Base-by-base conservation (phyloP, 2,797 vertebrate genomes). In the Knipowitschia caucasica region DNA sequence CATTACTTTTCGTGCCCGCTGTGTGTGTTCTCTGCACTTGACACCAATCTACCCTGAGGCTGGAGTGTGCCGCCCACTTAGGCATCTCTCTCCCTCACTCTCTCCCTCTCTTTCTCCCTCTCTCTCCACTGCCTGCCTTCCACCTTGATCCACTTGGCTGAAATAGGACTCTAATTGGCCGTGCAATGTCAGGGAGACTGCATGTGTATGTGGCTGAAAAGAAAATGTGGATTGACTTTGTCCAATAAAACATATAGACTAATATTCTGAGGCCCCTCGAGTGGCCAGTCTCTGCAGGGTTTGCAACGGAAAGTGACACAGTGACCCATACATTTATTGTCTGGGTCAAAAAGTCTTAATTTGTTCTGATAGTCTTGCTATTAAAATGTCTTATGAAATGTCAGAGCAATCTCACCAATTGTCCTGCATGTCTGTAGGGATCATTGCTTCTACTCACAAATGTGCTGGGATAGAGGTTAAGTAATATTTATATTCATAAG, bases 41-140 rank as follows among this genome's bases (percentile, higher is more conserved):
- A 83, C 78, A 81, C 73, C 80, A 73, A 75, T 81, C 73, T 75
- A 63, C 66, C 80, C 80, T 0, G 68, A 82, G 78, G 80, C 74
- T 57, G 77, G 50, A 77, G 56, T 67, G 72, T 64, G 68, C 66
- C 72, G 57, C 69, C 78, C 70, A 81, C 81, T 80, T 76, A 75
- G 68, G 72, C 51, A 59, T 39, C 54, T 23, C 64, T 65, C 58
- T 27, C 47, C 35, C 38, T 52, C 52, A 4, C 35, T 38, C 52
- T 14, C 60, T 58, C 56, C 30, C 44, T 49, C 15, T 36, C 47
- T 57, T 5, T 51, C 26, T 26, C 15, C 11, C 53, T 46, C 38
- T 42, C 54, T 43, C 44, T 42, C 44, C 10, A 11, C 18, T 21
- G 0, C 9, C 69, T 62, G 63, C 75, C 76, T 77, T 61, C 74